Base-by-base conservation (phyloP, 2,113 vertebrate species). In the Hepsetus odoe region DNA sequence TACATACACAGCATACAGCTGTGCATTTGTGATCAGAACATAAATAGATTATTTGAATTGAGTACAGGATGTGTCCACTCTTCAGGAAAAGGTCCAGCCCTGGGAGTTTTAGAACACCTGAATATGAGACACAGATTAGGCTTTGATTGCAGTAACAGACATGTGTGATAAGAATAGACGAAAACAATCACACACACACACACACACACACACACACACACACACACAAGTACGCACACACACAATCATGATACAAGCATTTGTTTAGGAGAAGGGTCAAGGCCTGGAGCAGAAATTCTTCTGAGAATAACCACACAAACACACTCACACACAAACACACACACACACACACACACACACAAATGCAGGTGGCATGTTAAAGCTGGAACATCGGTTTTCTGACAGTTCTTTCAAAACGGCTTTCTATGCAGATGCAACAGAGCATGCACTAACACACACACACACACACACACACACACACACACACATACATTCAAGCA, bases 191-290 rank as follows among this genome's bases (percentile, higher is more conserved):
- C 38, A 59, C 35, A 49, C 46, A 49, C 46, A 49, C 46, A 49
- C 59, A 30, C 59, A 33, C 26, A 53, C 80, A 59, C 69, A 72
- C 76, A 62, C 4, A 42, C 56, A 53, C 35, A 53, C 67, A 72
- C 58, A 62, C 20, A 26, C 20, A 49, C n/a, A 49, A 26, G 33
- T 10, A 46, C 38, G 5, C 55, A 53, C 42, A 53, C 24, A 58
- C 14, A 38, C 26, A 65, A 16, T 11, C 28, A 13, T 0, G 69
- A 69, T 62, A 22, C 0, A 1, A 72, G 58, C 46, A 67, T 69
- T 62, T 32, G 58, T 64, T 65, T 12, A 24, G 67, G 40, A 40
- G 14, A 51, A 77, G 61, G 69, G 74, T 61, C 74, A 66, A 55
- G 38, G 38, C 67, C 46, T 67, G 22, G 51, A 76, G 46, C 38